Evolutionary conservation across 30 jellyfish, hydroid and myxozoan genomes (phyloP).

Genomic region (Aurelia aurita complex sp. Pacific): DNA sequence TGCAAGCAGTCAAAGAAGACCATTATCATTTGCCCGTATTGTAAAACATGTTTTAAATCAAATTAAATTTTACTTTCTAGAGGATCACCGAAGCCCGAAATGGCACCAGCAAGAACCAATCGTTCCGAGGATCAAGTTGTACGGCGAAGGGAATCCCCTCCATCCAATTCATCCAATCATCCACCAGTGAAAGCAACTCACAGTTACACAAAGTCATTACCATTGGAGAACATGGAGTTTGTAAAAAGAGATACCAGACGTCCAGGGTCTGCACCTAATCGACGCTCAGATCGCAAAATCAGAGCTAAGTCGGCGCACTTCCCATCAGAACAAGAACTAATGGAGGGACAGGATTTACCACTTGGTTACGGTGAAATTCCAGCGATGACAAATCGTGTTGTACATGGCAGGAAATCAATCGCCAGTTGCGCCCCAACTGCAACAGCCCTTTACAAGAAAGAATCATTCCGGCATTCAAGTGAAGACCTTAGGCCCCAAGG

Average conservation of each 20-base stretch:
- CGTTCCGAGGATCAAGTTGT: conserved; percentile 4
- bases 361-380: conserved; percentile 51
- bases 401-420: conserved; percentile 61
- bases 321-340: conserved; percentile 50
- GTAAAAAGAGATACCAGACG: conserved; percentile 52
- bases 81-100: neutral
- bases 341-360: conserved; percentile 49
- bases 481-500: conserved; percentile 81
- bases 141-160: neutral
- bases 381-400: conserved; percentile 1
- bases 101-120: conserved; percentile 1
- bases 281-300: conserved; percentile 42
- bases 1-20: too few relatives aligned
- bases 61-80: neutral
- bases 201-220: conserved; percentile 79
- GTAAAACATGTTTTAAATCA: too few relatives aligned
- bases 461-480: conserved; percentile 75
- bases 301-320: conserved; percentile 70
- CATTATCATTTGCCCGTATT: too few relatives aligned
- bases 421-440: conserved; percentile 57
- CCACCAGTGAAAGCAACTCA: conserved; percentile 28
- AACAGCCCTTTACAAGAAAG: conserved; percentile 22
- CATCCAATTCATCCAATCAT: neutral
- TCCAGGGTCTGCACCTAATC: conserved; percentile 59
- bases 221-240: conserved; percentile 58